Evolutionary conservation across 2,797 vertebrate genomes (phyloP).

Genomic region (Amblyopsis hoosieri): DNA sequence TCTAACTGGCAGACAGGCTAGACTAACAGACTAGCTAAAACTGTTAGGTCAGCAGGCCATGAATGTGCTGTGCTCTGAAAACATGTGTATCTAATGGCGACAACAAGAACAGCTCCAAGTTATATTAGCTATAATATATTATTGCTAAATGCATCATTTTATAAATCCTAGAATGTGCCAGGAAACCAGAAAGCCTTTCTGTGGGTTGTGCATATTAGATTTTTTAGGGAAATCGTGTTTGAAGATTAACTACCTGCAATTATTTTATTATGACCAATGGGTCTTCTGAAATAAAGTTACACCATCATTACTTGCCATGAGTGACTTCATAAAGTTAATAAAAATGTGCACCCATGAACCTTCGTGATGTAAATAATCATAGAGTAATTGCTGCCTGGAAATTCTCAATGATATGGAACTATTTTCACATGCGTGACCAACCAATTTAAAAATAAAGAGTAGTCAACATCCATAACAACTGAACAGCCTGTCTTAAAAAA

Average conservation of each 20-base stretch:
- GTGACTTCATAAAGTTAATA: background rate
- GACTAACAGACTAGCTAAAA: constrained; percentile 31
- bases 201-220: constrained; percentile 1
- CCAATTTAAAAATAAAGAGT: constrained; percentile 1
- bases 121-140: constrained; percentile 19
- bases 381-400: background rate
- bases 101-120: background rate
- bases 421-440: background rate
- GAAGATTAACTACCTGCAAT: background rate
- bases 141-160: background rate
- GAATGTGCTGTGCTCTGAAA: constrained; percentile 63
- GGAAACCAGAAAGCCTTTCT: background rate
- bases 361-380: background rate
- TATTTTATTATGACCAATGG: background rate
- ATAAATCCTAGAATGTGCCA: background rate
- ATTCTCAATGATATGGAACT: background rate
- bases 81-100: constrained; percentile 44
- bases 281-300: background rate
- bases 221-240: background rate
- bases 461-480: background rate
- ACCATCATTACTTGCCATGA: constrained; percentile 1
- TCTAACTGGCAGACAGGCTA: constrained; percentile 28
- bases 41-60: constrained; percentile 65
- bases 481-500: background rate
- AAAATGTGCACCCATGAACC: background rate